phyloP scores from a whole-genome alignment of 2,113 vertebrate genomes.

The Neogale vison region DNA sequence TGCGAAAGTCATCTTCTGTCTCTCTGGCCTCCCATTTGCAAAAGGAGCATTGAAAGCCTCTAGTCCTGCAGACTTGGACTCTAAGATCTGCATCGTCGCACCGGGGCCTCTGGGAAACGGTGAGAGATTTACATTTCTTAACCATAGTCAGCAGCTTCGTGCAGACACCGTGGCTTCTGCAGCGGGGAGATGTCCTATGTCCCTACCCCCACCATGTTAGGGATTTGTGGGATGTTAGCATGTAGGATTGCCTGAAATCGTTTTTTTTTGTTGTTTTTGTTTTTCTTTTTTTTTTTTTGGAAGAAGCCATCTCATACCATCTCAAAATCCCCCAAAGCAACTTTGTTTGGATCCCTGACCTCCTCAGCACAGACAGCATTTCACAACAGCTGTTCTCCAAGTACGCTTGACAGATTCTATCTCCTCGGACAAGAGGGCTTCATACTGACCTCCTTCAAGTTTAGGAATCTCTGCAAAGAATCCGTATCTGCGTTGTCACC shows the following conservation, averaged over 20 bases:
- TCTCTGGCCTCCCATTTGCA: not conserved
- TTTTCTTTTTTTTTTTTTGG: not conserved
- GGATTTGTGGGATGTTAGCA: not conserved
- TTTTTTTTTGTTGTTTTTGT: no score
- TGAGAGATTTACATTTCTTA: not conserved
- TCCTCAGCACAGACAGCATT: not conserved
- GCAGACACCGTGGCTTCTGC: not conserved
- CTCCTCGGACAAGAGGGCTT: not conserved
- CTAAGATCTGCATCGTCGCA: not conserved
- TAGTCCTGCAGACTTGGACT: not conserved
- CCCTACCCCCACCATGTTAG: not conserved
- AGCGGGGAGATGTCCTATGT: no score
- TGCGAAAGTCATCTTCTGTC: not conserved
- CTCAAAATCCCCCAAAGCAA: not conserved
- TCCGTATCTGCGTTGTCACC: not conserved
- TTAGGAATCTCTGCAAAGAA: not conserved
- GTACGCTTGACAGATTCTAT: not conserved
- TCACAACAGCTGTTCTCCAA: not conserved
- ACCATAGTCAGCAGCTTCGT: not conserved
- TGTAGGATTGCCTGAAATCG: not conserved
- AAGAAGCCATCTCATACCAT: not conserved
- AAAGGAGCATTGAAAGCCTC: not conserved
- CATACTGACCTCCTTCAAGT: rapidly evolving
- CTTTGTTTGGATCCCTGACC: no score
- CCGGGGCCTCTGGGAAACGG: not conserved